Conservation (phyloP, 1,140 invertebrate genomes). For the Drosophila arawakana region DNA sequence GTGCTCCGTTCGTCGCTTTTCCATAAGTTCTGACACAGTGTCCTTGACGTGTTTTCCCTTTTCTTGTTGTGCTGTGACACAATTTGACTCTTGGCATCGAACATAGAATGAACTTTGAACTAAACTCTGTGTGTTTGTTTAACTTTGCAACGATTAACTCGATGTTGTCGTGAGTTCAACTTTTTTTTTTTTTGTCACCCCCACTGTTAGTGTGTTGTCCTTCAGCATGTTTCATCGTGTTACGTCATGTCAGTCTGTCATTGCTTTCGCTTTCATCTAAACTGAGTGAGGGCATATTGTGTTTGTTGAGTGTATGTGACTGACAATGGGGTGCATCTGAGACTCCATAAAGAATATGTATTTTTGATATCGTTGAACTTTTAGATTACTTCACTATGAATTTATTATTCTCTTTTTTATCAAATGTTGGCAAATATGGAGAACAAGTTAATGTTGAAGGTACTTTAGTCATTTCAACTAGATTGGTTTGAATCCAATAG, state of each 20-base stretch:
- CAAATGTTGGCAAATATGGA: no score
- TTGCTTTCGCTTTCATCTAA: background rate
- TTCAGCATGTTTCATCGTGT: conserved; percentile 18
- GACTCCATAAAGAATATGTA: no score
- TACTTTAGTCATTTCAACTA: no score
- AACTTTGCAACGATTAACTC: conserved; percentile 70
- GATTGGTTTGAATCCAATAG: no score
- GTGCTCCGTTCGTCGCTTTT: conserved; percentile 1
- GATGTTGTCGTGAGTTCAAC: conserved; percentile 32
- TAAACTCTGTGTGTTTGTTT: conserved; percentile 80
- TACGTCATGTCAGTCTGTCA: conserved; percentile 26
- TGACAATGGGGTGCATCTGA: no score
- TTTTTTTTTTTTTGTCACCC: no score
- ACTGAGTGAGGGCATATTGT: no score
- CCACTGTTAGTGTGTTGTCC: conserved; percentile 1
- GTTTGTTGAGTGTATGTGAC: no score
- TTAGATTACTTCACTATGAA: no score
- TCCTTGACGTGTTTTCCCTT: conserved; percentile 35
- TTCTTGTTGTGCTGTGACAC: conserved; percentile 56
- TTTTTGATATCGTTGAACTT: no score
- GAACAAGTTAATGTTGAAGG: no score
- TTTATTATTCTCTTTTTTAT: no score
- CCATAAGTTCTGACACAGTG: conserved; percentile 20
- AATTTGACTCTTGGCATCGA: conserved; percentile 74
- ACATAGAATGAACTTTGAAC: conserved; percentile 70